A percentile compares a stretch with the other conserved stretches of the same genome.
Evolutionary conservation across 1,140 invertebrate species (phyloP).

Genomic region (Pemphigus obesinymphae): DNA sequence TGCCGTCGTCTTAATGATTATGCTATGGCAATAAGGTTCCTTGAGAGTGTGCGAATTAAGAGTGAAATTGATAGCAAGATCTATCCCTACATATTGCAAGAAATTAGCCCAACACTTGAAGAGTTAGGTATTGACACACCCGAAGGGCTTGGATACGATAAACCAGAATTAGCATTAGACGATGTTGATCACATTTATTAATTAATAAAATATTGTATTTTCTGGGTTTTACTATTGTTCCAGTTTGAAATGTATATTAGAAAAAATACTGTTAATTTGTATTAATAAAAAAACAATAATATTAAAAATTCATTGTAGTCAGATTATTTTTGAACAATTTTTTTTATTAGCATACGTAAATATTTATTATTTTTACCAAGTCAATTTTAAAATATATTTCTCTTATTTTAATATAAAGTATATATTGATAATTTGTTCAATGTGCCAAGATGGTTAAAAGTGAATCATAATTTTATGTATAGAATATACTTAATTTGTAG

Average conservation of each 20-base stretch:
- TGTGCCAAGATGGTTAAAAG: too few species aligned
- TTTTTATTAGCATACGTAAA: background rate
- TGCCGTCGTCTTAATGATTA: conserved; percentile 92
- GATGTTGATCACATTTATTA: conserved; percentile 66
- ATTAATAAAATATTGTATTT: conserved; percentile 24
- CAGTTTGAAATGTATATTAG: conserved; percentile 27
- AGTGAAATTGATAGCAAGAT: conserved; percentile 75
- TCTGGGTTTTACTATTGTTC: background rate
- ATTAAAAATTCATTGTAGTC: background rate
- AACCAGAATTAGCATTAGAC: conserved; percentile 85
- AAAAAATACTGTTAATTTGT: background rate
- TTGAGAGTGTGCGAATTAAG: conserved; percentile 88
- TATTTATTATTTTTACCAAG: background rate
- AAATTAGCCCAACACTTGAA: conserved; percentile 85
- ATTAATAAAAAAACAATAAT: background rate
- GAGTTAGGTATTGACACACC: conserved; percentile 91
- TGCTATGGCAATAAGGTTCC: conserved; percentile 82
- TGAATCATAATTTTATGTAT: too few species aligned
- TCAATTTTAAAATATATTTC: background rate
- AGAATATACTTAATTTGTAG: too few species aligned
- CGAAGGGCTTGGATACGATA: conserved; percentile 94
- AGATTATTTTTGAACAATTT: background rate
- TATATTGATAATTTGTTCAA: too few species aligned
- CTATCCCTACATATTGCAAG: conserved; percentile 88
- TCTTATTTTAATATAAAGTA: background rate